Evolutionary conservation across 2,797 vertebrate genomes (phyloP).

Genomic region (Sylvia borin): DNA sequence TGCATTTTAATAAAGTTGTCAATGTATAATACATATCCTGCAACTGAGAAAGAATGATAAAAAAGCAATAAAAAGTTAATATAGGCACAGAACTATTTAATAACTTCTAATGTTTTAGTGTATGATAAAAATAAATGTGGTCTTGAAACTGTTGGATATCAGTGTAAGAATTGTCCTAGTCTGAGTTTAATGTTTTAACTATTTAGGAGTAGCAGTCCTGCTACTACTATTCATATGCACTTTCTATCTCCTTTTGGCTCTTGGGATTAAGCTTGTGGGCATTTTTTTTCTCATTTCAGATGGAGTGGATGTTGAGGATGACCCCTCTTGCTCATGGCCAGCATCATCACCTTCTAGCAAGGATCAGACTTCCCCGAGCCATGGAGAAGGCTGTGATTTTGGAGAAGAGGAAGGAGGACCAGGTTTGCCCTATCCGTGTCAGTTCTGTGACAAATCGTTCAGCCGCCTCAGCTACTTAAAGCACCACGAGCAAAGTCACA

Average conservation of each 20-base stretch:
- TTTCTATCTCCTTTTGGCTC: not conserved
- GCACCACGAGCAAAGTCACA: constrained; percentile 98
- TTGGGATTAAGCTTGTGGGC: not conserved
- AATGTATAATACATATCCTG: constrained; percentile 70
- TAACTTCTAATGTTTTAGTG: constrained; percentile 72
- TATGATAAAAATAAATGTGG: constrained; percentile 61
- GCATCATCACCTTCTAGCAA: constrained; percentile 98
- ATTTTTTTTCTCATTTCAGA: constrained; percentile 79
- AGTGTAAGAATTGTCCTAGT: not conserved
- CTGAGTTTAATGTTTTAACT: not conserved
- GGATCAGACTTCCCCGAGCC: constrained; percentile 96
- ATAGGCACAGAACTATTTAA: constrained; percentile 69
- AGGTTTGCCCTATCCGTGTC: constrained; percentile 95
- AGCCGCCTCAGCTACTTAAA: constrained; percentile 98
- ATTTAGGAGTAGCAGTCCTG: not conserved
- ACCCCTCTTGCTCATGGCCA: constrained; percentile 96
- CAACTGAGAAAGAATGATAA: constrained; percentile 71
- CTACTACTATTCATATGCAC: fast-evolving
- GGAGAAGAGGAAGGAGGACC: constrained; percentile 96
- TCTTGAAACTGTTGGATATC: constrained; percentile 47
- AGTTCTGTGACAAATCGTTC: constrained; percentile 98
- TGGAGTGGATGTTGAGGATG: constrained; percentile 95
- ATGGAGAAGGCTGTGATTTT: constrained; percentile 96
- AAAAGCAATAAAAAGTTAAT: constrained; percentile 78
- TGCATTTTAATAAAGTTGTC: constrained; percentile 82